Conservation (phyloP, 1,140 invertebrate species). For the Tetragnatha versicolor region DNA sequence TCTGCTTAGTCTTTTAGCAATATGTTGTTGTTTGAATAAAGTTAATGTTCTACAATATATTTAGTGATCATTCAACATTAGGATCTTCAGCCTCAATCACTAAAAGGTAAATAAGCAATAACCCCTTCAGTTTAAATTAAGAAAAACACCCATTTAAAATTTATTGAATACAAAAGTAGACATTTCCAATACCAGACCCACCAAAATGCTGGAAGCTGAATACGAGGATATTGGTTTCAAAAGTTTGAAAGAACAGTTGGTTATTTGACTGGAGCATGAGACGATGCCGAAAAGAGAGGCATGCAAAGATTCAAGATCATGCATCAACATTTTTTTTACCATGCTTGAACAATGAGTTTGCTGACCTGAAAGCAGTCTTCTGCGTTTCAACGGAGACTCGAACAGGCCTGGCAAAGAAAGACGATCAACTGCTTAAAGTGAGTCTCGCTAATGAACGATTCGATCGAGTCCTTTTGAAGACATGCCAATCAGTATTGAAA, state of each 20-base stretch:
- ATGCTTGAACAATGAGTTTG: not conserved
- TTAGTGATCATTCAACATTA: too few relatives aligned
- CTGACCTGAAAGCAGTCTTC: not conserved
- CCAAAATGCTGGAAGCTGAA: slow-evolving; percentile 53
- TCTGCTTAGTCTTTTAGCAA: too few relatives aligned
- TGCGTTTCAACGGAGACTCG: too few relatives aligned
- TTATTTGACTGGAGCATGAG: slow-evolving; percentile 8
- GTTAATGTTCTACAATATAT: too few relatives aligned
- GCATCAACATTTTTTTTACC: slow-evolving; percentile 53
- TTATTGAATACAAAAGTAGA: not conserved
- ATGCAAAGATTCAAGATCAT: slow-evolving; percentile 49
- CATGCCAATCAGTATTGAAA: too few relatives aligned
- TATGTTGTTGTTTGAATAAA: too few relatives aligned
- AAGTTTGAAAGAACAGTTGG: slow-evolving; percentile 10
- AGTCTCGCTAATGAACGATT: too few relatives aligned
- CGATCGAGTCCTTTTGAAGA: too few relatives aligned
- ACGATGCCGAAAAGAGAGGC: slow-evolving; percentile 24
- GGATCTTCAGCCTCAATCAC: too few relatives aligned
- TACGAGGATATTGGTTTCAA: not conserved
- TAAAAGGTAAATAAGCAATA: too few relatives aligned
- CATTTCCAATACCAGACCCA: slow-evolving; percentile 14
- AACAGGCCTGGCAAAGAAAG: not conserved
- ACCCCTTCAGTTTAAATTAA: too few relatives aligned
- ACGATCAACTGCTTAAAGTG: too few relatives aligned
- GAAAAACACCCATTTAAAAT: not conserved